Conservation (phyloP, 2,888 invertebrate species). For the Coremacera marginata region DNA sequence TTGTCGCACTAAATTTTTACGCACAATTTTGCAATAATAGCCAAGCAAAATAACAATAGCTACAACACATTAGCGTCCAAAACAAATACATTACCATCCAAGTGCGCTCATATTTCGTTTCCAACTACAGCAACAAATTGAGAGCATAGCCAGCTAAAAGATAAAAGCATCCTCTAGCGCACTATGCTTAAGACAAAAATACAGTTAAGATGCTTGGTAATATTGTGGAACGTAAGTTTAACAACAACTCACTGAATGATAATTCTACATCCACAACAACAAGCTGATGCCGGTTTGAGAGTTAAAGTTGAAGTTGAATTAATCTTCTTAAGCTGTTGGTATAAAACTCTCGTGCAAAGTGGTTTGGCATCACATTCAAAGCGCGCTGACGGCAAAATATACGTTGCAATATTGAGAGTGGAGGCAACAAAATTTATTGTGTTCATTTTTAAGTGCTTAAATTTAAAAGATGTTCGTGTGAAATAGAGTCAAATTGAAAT, state of each 20-base stretch:
- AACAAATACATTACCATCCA: no score
- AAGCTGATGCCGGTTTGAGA: background rate
- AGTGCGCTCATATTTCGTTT: no score
- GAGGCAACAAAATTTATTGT: background rate
- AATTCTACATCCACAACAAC: constrained; percentile 31
- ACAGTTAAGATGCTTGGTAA: no score
- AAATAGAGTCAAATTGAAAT: background rate
- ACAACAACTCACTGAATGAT: background rate
- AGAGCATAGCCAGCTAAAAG: no score
- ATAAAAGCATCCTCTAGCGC: no score
- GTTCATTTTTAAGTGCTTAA: background rate
- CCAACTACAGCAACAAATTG: no score
- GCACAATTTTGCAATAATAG: background rate
- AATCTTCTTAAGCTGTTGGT: constrained; percentile 1
- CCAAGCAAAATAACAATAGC: background rate
- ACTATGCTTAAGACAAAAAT: no score
- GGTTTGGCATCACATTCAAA: constrained; percentile 29
- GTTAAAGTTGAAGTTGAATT: background rate
- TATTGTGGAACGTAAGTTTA: constrained; percentile 22
- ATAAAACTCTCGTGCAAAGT: constrained; percentile 36
- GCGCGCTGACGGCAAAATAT: background rate
- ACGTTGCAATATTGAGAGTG: background rate
- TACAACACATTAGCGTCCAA: no score
- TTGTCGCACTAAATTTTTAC: constrained; percentile 1
- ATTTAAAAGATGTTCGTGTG: background rate